phyloP scores from a whole-genome alignment of 2,888 invertebrate genomes.

The Acheta domesticus region DNA sequence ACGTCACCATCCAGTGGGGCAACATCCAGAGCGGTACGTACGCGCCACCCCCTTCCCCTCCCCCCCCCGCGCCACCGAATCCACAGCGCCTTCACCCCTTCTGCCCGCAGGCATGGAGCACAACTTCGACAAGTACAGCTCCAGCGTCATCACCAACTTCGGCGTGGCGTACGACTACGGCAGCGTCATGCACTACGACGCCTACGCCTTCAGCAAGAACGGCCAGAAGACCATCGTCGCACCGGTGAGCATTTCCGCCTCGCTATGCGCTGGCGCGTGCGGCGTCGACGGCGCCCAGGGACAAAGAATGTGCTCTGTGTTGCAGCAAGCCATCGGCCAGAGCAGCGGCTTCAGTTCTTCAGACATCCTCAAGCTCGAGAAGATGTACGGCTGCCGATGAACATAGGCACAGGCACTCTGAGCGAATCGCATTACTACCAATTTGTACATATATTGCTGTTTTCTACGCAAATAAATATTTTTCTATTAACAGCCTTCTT shows the following conservation, averaged over 20 bases:
- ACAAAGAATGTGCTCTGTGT: background rate
- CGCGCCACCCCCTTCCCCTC: too few species aligned
- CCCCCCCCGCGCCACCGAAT: too few species aligned
- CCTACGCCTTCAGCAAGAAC: slow-evolving; percentile 4
- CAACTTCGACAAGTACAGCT: slow-evolving; percentile 2
- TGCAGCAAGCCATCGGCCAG: background rate
- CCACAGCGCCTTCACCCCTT: too few species aligned
- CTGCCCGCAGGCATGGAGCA: background rate
- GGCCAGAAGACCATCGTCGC: background rate
- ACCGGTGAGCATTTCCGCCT: background rate
- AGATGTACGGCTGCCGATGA: slow-evolving; percentile 18
- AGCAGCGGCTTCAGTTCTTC: background rate
- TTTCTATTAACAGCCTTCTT: too few species aligned
- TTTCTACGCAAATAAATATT: too few species aligned
- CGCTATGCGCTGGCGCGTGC: too few species aligned
- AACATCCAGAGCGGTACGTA: background rate
- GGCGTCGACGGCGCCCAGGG: too few species aligned
- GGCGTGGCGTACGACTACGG: slow-evolving; percentile 1
- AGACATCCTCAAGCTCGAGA: background rate
- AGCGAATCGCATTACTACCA: too few species aligned
- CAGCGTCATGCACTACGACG: slow-evolving; percentile 5
- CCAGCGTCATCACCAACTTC: background rate
- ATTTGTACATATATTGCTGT: too few species aligned
- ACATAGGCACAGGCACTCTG: background rate
- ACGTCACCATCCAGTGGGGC: slow-evolving; percentile 8